Base-by-base conservation (phyloP, 1,140 invertebrate genomes). In the Drosophila pseudoananassae region DNA sequence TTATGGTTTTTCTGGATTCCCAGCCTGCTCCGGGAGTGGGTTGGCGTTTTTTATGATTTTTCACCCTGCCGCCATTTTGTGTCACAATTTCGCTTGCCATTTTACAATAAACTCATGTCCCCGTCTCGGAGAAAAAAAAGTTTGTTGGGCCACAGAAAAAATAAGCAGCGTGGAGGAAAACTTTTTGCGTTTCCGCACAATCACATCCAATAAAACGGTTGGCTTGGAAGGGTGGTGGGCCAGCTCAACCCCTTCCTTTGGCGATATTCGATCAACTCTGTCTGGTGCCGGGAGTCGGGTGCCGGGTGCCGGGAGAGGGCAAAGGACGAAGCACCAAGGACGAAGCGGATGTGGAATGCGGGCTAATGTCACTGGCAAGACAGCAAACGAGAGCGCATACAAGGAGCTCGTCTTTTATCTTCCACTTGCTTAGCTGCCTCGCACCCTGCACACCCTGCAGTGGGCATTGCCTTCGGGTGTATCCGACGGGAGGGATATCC, bases 141-240 rank as follows among this genome's bases (percentile, higher is more conserved):
- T 85, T 77, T 53, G 43, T 53, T 54, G 43, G 47, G 45, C 55
- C 33, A 64, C 76, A 27, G 25, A 27, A 27, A 27, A 27, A 27
- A 27, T 27, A 75, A 68, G 68, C 25, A 60, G 29, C 47, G 65
- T 5, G 45, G 25, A 51, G 65, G 54, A 46, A 87, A 87, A 87
- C 71, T 73, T 88, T 87, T 69, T 76, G 72, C 75, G 75, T 83
- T 87, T 87, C 83, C 83, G 83, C 83, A 87, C 83, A 87, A 87
- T 87, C 83, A 88, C 83, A 88, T 88, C 78, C 83, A 87, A 87
- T 87, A 87, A 88, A 88, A 87, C 60, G 83, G 74, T 80, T 88
- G 70, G 82, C 60, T 85, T 38, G 82, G 65, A 70, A 57, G 77
- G 51, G 52, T 8, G 45, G 31, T 38, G 29, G 25, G 8, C 20